These are phyloP conservation scores for Hemitrygon akajei DNA, from an alignment of 2,797 vertebrate genomes.

Conservation along the genomic window DNA sequence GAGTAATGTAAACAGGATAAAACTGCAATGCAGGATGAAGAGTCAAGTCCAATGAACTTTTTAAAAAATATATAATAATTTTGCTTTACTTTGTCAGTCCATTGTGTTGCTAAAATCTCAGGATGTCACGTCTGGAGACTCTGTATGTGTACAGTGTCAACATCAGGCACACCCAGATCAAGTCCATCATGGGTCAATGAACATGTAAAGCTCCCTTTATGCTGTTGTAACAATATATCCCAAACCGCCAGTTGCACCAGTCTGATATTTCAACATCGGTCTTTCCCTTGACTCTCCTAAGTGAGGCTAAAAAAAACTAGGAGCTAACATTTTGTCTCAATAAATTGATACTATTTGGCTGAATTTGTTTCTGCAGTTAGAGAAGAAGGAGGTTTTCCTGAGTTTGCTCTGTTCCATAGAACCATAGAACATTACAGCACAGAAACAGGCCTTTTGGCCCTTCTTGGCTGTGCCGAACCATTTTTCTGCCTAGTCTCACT, in stretches of 20 bases:
- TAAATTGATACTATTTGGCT: neutral
- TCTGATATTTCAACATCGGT: neutral
- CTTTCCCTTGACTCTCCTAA: neutral
- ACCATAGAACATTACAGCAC: too few species aligned
- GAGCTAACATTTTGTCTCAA: neutral
- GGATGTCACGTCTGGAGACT: neutral
- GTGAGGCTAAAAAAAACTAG: neutral
- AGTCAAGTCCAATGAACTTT: constrained; percentile 6
- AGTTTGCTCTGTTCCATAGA: neutral
- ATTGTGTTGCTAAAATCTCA: neutral
- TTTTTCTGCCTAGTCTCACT: too few species aligned
- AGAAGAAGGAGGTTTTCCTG: neutral
- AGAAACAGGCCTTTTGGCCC: too few species aligned
- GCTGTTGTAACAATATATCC: neutral
- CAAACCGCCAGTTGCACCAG: neutral
- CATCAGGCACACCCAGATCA: constrained; percentile 20
- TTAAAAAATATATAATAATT: neutral
- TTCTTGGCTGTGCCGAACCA: too few species aligned
- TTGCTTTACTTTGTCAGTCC: neutral
- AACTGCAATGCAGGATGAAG: neutral
- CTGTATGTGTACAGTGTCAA: neutral
- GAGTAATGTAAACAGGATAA: constrained; percentile 30
- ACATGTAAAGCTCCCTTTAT: neutral
- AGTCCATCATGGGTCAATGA: neutral
- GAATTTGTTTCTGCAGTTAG: neutral